Conservation (phyloP, 2,888 invertebrate genomes). For the Nezara viridula region DNA sequence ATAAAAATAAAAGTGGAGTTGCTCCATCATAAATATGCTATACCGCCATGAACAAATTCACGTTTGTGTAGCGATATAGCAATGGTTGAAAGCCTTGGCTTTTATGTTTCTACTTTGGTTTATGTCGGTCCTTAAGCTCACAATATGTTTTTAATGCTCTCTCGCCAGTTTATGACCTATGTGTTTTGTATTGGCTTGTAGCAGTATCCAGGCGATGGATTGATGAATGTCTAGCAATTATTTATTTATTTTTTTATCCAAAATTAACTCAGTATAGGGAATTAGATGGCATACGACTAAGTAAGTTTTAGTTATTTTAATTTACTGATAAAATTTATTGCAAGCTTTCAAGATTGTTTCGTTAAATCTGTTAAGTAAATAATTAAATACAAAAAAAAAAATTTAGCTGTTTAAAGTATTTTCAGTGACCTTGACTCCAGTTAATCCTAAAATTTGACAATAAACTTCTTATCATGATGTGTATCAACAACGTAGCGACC, state of each 20-base stretch:
- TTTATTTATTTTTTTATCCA: not conserved
- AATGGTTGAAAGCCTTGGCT: not conserved
- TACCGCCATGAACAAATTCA: not conserved
- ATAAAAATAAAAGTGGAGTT: not conserved
- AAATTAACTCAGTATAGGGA: too few relatives aligned
- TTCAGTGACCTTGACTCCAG: too few relatives aligned
- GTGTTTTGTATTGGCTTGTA: constrained; percentile 13
- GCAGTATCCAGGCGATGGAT: not conserved
- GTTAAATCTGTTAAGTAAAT: too few relatives aligned
- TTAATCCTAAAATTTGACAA: too few relatives aligned
- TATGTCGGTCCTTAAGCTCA: not conserved
- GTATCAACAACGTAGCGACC: too few relatives aligned
- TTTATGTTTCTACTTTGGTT: constrained; percentile 16
- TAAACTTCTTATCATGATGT: too few relatives aligned
- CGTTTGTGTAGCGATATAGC: not conserved
- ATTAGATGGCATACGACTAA: too few relatives aligned
- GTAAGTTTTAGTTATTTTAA: too few relatives aligned
- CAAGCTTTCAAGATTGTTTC: too few relatives aligned
- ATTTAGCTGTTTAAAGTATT: too few relatives aligned
- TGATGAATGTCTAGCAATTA: not conserved
- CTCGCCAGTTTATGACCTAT: not conserved
- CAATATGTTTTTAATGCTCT: constrained; percentile 4
- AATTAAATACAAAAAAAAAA: too few relatives aligned
- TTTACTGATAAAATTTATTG: too few relatives aligned
- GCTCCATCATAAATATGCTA: not conserved